Evolutionary conservation across 2,888 invertebrate genomes (phyloP).

Genomic region (Suillia variegata): DNA sequence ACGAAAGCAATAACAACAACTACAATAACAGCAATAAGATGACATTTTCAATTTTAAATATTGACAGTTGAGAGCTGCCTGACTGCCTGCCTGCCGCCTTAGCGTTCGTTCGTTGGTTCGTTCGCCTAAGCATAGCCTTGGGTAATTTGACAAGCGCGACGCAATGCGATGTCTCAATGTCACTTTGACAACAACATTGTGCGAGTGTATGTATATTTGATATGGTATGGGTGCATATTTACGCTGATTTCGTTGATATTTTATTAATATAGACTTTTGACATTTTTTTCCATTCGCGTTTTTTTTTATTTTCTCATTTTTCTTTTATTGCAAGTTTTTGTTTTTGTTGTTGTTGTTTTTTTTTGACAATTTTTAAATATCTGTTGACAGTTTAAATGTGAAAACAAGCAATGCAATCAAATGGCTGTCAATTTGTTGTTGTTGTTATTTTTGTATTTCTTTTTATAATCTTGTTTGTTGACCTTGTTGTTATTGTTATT

Average conservation of each 20-base stretch:
- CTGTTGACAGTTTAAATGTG: constrained; percentile 19
- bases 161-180: constrained; percentile 17
- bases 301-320: background rate
- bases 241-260: constrained; percentile 11
- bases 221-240: constrained; percentile 7
- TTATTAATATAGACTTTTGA: constrained; percentile 15
- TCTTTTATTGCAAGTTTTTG: too few species aligned
- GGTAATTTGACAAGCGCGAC: constrained; percentile 6
- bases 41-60: constrained; percentile 13
- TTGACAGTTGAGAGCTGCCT: constrained; percentile 17
- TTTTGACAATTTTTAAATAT: background rate
- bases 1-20: background rate
- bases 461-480: background rate
- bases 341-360: background rate
- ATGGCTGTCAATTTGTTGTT: constrained; percentile 2
- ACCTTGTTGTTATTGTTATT: background rate
- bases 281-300: background rate
- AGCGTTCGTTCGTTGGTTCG: too few species aligned
- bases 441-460: background rate
- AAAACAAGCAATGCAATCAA: constrained; percentile 19
- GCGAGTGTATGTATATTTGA: constrained; percentile 1
- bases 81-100: too few species aligned
- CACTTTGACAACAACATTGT: constrained; percentile 14
- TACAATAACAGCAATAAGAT: background rate
- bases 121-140: too few species aligned